Evolutionary conservation across 2,888 invertebrate species (phyloP).

Genomic region (Drosophila fulvimacula): DNA sequence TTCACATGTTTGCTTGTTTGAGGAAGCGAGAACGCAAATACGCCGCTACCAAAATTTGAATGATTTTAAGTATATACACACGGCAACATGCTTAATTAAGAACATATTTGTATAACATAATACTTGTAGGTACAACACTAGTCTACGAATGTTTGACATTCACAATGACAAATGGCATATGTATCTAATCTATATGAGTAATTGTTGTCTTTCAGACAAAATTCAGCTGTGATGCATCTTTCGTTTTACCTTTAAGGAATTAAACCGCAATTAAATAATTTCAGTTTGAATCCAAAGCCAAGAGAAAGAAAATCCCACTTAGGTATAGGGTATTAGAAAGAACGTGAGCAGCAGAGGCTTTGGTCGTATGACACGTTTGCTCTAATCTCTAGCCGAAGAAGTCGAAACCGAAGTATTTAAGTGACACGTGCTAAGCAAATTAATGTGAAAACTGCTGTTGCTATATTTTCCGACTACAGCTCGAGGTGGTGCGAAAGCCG

Average conservation of each 20-base stretch:
- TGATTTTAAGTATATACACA: not conserved
- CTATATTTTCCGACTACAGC: not conserved
- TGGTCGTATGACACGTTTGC: constrained; percentile 37
- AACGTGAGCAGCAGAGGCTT: not conserved
- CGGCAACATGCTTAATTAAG: not conserved
- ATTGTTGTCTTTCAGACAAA: not conserved
- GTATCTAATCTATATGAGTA: not conserved
- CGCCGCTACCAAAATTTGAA: not conserved
- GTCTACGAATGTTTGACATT: not conserved
- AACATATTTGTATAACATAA: not conserved
- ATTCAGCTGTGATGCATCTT: not conserved
- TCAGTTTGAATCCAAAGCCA: not conserved
- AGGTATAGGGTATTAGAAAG: not conserved
- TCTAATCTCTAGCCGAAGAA: constrained; percentile 62
- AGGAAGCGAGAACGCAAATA: not conserved
- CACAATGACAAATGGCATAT: not conserved
- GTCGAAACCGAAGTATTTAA: constrained; percentile 47
- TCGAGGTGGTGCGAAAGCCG: constrained; percentile 1
- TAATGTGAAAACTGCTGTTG: constrained; percentile 47
- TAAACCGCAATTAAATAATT: not conserved
- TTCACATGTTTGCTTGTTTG: not conserved
- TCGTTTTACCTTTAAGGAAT: not conserved
- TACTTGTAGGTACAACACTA: not conserved
- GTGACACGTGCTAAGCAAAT: constrained; percentile 70
- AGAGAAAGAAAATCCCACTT: not conserved